Conservation (phyloP, 2,113 vertebrate genomes). For the Caranx ignobilis region DNA sequence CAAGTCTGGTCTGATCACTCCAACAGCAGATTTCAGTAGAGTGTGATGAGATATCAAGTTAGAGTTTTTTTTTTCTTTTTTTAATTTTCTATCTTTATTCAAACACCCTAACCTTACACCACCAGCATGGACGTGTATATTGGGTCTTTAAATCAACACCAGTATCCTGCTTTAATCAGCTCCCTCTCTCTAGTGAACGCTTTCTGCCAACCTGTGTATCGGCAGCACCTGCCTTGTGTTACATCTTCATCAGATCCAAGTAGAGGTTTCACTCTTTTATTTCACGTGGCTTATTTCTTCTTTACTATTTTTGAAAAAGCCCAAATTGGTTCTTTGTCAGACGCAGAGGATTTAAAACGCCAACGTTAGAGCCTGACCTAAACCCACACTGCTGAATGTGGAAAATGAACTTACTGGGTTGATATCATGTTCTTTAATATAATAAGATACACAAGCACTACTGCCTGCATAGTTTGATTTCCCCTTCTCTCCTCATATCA, state of each 20-base stretch:
- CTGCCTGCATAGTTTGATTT: conserved; percentile 1
- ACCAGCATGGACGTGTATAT: neutral
- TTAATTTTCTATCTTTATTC: too few species aligned
- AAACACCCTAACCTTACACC: too few species aligned
- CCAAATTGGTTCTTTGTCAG: conserved; percentile 8
- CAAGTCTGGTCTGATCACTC: neutral
- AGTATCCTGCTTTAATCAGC: neutral
- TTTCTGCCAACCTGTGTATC: neutral
- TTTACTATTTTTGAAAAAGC: neutral
- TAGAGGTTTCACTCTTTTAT: neutral
- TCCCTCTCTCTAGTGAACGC: neutral
- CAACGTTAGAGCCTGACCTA: conserved; percentile 10
- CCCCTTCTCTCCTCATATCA: neutral
- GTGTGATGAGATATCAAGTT: neutral
- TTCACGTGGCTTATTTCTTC: neutral
- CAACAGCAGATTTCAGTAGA: neutral
- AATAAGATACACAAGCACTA: neutral
- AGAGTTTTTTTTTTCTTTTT: neutral
- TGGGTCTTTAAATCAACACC: neutral
- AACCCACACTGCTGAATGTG: neutral
- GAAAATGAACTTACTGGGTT: neutral
- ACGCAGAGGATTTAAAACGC: neutral
- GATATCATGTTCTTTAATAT: neutral
- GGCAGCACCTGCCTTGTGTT: neutral
- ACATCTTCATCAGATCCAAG: too few species aligned